phyloP scores from a whole-genome alignment of 2,797 vertebrate genomes.

The Pseudochirops cupreus region DNA sequence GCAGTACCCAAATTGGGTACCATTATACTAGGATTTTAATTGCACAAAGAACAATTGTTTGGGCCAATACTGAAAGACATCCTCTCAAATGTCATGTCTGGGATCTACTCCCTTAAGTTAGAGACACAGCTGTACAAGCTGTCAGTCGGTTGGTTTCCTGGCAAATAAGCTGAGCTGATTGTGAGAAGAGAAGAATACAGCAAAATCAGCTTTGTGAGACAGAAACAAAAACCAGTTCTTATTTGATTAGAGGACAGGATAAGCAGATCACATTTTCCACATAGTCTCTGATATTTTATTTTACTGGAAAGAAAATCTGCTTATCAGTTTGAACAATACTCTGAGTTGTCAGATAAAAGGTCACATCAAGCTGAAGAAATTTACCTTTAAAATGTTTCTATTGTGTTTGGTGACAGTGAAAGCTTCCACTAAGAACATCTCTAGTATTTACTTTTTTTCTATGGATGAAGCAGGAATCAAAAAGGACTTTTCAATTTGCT shows the following conservation, averaged over 20 bases:
- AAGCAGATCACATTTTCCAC: conserved; percentile 41
- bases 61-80: background rate
- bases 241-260: conserved; percentile 68
- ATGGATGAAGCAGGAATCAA: conserved; percentile 73
- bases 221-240: conserved; percentile 61
- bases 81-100: background rate
- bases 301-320: conserved; percentile 68
- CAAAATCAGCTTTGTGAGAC: conserved; percentile 59
- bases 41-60: conserved; percentile 42
- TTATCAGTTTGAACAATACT: conserved; percentile 69
- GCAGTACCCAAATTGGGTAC: conserved; percentile 30
- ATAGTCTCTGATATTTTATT: conserved; percentile 49
- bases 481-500: conserved; percentile 65
- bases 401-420: conserved; percentile 62
- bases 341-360: conserved; percentile 70
- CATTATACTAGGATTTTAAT: conserved; percentile 16
- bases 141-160: conserved; percentile 36
- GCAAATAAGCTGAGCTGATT: conserved; percentile 61
- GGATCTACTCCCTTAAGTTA: conserved; percentile 7
- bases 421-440: conserved; percentile 62
- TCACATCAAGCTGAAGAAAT: conserved; percentile 65
- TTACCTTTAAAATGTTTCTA: conserved; percentile 77
- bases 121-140: background rate
- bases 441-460: conserved; percentile 60
- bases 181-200: conserved; percentile 65